phyloP scores from a whole-genome alignment of 2,888 invertebrate genomes.

The Pristionchus fissidentatus region DNA sequence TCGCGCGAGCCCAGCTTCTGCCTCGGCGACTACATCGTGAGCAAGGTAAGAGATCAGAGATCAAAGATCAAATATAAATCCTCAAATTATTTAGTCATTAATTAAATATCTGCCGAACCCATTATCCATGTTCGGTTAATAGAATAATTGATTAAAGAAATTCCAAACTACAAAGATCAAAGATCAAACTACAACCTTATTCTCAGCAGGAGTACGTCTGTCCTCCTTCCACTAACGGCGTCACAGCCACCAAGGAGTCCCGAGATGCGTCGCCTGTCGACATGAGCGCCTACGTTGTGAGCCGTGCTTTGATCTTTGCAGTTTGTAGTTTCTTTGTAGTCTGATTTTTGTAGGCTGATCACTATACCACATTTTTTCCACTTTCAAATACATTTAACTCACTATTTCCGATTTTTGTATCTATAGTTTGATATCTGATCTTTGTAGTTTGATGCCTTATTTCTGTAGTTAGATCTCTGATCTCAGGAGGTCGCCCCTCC shows the following conservation, averaged over 20 bases:
- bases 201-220: constrained; percentile 17
- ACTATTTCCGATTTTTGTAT: too few species aligned
- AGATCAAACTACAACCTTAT: not conserved
- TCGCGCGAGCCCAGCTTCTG: constrained; percentile 45
- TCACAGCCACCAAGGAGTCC: not conserved
- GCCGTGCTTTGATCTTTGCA: not conserved
- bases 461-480: too few species aligned
- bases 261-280: constrained; percentile 10
- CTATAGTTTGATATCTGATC: too few species aligned
- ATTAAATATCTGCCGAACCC: too few species aligned
- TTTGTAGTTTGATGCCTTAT: too few species aligned
- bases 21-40: constrained; percentile 48
- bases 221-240: not conserved
- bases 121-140: too few species aligned
- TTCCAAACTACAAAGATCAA: constrained; percentile 28
- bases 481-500: constrained; percentile 1
- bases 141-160: too few species aligned
- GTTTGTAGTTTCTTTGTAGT: not conserved
- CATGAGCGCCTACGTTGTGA: constrained; percentile 22
- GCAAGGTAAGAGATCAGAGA: constrained; percentile 21
- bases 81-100: too few species aligned
- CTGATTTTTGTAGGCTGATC: too few species aligned
- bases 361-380: too few species aligned
- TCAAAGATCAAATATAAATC: not conserved
- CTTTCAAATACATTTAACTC: too few species aligned